A percentile compares a stretch with the other conserved stretches of the same genome.
phyloP scores from a whole-genome alignment of 2,888 invertebrate species.

The Ypsolopha sequella region DNA sequence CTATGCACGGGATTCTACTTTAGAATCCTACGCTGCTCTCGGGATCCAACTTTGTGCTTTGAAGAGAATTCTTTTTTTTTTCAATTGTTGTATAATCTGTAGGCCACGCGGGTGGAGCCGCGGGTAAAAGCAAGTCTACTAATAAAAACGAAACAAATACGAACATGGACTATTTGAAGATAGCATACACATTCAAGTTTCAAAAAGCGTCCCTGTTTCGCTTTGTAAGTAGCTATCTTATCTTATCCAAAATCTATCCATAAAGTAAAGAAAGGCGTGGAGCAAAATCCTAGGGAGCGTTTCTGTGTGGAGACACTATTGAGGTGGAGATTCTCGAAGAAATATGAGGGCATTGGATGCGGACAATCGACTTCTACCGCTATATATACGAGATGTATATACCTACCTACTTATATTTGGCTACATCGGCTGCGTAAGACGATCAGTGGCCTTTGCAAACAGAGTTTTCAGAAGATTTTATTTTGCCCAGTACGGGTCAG shows the following conservation, averaged over 20 bases:
- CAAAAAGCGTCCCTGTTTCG: background rate
- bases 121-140: no score
- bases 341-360: slow-evolving; percentile 8
- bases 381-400: background rate
- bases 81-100: no score
- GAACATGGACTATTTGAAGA: no score
- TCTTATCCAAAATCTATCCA: slow-evolving; percentile 6
- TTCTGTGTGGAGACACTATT: slow-evolving; percentile 7
- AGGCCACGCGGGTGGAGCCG: no score
- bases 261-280: slow-evolving; percentile 5
- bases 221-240: slow-evolving; percentile 1
- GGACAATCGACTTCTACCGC: slow-evolving; percentile 5
- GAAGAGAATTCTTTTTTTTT: no score
- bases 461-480: background rate
- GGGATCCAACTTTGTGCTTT: no score
- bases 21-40: no score
- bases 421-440: background rate
- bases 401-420: background rate
- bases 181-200: background rate
- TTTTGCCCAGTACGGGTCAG: background rate
- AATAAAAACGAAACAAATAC: no score
- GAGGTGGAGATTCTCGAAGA: slow-evolving; percentile 10
- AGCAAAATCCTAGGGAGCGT: slow-evolving; percentile 7
- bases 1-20: no score
- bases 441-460: background rate